Conservation (phyloP, 2,888 invertebrate species). For the Pelosia muscerda region DNA sequence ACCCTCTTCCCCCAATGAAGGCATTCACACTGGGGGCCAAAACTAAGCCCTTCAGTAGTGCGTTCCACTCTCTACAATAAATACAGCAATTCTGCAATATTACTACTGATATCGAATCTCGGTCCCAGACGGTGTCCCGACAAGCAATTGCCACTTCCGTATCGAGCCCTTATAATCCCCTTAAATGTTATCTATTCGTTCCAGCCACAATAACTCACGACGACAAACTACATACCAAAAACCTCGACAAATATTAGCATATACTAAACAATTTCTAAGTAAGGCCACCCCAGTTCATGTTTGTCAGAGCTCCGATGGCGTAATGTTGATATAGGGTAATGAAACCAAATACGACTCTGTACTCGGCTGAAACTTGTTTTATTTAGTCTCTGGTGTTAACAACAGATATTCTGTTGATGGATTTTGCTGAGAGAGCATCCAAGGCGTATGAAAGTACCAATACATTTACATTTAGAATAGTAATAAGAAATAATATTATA, state of each 20-base stretch:
- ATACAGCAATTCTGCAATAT: conserved; percentile 1
- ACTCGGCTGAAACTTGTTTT: conserved; percentile 36
- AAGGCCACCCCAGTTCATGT: conserved; percentile 47
- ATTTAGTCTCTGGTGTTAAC: conserved; percentile 33
- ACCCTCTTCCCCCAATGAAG: too few species aligned
- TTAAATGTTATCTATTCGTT: conserved; percentile 50
- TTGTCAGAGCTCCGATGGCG: conserved; percentile 45
- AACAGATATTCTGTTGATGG: conserved; percentile 26
- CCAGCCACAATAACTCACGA: conserved; percentile 53
- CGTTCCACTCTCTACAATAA: too few species aligned
- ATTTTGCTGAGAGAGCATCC: conserved; percentile 14
- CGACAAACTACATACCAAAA: conserved; percentile 57
- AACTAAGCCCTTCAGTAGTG: too few species aligned
- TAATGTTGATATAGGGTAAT: conserved; percentile 62
- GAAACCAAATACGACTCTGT: conserved; percentile 61
- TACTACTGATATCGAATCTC: conserved; percentile 13
- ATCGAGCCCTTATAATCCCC: conserved; percentile 41
- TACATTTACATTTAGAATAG: neutral
- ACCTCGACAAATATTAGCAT: conserved; percentile 63
- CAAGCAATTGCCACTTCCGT: conserved; percentile 34
- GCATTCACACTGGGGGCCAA: too few species aligned
- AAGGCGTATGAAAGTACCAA: neutral
- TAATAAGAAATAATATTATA: too few species aligned
- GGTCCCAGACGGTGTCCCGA: neutral
- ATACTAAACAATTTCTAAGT: conserved; percentile 58